Evolutionary conservation across 1,140 invertebrate genomes (phyloP), one percentile per base, ranked within the genome.

Genomic region (Ditylenchus dipsaci): DNA sequence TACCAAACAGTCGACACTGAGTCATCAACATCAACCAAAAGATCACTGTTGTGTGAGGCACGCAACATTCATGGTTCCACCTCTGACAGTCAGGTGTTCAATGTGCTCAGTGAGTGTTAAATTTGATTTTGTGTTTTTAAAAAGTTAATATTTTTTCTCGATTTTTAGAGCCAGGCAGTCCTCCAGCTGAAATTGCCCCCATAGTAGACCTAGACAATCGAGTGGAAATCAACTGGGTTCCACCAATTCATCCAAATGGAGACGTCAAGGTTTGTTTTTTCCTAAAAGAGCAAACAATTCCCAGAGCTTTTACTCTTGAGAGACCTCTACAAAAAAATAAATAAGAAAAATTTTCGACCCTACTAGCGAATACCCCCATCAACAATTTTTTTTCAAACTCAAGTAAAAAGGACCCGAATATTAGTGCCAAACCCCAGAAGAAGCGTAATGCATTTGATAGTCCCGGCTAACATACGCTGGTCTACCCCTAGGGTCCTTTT

Each of bases 221-320:
- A 19, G 81, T 83, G 1, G 80, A 77, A 23, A 73, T 82, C 26
- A 64, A 69, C 38, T 82, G 80, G 81, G 56, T 69, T 17, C 74
- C 77, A 65, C 78, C 80, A 13, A 73, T 74, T 53, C 68, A 82
- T 77, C 76, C 80, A 1, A 82, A 82, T 68, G 80, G 77, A 21
- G 67, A 75, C 21, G 66, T 82, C 27, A 71, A 60, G 13, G 75
- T 80, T 57, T 45, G 29, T 61, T 61, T 33, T 61, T 21, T 53
- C 15, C 15, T n/a, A n/a, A n/a, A n/a, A n/a, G n/a, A n/a, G 49
- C 23, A 53, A 53, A 53, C 3, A 8, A 53, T 45, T n/a, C n/a
- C n/a, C n/a, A n/a, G n/a, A n/a, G n/a, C n/a, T n/a, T n/a, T n/a
- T n/a, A n/a, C n/a, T n/a, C n/a, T n/a, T n/a, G n/a, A n/a, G n/a